Evolutionary conservation across 2,797 vertebrate species (phyloP), one percentile per base, ranked within the genome.

Genomic region (Rhabdophis nuchalis): DNA sequence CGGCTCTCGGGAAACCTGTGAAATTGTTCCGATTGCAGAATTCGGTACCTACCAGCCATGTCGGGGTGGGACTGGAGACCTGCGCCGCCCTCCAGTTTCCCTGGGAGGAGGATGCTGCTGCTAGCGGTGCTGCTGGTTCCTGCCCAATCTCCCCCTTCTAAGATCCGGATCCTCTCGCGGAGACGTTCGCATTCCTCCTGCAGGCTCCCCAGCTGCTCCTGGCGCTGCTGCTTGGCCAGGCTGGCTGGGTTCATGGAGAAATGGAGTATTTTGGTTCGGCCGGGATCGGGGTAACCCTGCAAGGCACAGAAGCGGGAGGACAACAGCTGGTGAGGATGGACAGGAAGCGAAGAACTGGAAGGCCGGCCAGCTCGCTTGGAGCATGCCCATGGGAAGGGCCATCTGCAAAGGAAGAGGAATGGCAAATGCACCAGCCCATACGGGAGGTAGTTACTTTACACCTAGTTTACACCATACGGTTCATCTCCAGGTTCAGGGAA

Each of bases 241-340:
- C 97, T 95, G 0, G 97, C 96, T 0, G 99, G 99, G 96, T 99
- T 99, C 98, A 98, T 96, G 89, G 98, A 98, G 92, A 99, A 93
- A 95, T 99, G 99, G 86, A 99, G 95, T 89, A 99, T 98, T 93
- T 98, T 98, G 93, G 98, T 99, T 95, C 96, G 98, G 92, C 98
- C 97, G 41, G 98, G 98, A 96, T 99, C 98, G 0, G 98, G 99
- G 96, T 98, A 98, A 1, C 99, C 99, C 99, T 99, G 95, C 0
- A 12, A 29, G 85, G 92, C 10, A 87, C 54, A 90, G n/a, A 25
- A 89, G 53, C 0, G 1, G 4, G 27, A 0, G 27, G 0, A 46
- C 5, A 29, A 41, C 18, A 41, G 36, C 36, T 10, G 1, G 9
- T 82, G 72, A 82, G 36, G 36, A 46, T 46, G 72, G 72, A 23